These are phyloP conservation scores for Solenopsis invicta DNA, from an alignment of 1,140 invertebrate species.

Conservation along the genomic window DNA sequence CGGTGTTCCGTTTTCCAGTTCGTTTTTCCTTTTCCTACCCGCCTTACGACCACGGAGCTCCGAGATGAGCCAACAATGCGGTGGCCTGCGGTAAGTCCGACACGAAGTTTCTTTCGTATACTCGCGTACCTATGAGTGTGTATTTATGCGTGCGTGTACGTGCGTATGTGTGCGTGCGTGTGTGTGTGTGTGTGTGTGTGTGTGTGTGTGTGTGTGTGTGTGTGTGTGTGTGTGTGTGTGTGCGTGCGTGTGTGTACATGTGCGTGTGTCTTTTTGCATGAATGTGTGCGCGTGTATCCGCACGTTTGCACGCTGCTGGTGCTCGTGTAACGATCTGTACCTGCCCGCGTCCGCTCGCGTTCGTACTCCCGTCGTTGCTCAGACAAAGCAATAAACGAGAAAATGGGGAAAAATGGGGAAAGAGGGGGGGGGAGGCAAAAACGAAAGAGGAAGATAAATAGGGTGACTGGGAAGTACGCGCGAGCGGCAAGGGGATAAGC, in stretches of 20 bases:
- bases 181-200: neutral
- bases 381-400: conserved; percentile 9
- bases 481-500: conserved; percentile 56
- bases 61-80: conserved; percentile 61
- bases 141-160: too few species aligned
- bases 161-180: neutral
- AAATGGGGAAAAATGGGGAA: neutral
- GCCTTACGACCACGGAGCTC: conserved; percentile 49
- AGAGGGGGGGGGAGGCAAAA: neutral
- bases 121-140: conserved; percentile 20
- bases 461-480: conserved; percentile 9
- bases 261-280: neutral
- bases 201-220: neutral
- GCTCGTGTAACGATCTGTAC: conserved; percentile 61
- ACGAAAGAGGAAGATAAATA: neutral
- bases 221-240: neutral
- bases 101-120: conserved; percentile 60
- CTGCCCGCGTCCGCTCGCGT: conserved; percentile 56
- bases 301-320: conserved; percentile 42
- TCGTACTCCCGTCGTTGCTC: conserved; percentile 1
- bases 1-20: neutral
- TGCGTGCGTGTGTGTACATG: neutral
- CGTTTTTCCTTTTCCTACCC: neutral
- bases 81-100: conserved; percentile 45
- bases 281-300: neutral